phyloP scores from a whole-genome alignment of 2,113 vertebrate species.

The Rousettus leschenaultii region DNA sequence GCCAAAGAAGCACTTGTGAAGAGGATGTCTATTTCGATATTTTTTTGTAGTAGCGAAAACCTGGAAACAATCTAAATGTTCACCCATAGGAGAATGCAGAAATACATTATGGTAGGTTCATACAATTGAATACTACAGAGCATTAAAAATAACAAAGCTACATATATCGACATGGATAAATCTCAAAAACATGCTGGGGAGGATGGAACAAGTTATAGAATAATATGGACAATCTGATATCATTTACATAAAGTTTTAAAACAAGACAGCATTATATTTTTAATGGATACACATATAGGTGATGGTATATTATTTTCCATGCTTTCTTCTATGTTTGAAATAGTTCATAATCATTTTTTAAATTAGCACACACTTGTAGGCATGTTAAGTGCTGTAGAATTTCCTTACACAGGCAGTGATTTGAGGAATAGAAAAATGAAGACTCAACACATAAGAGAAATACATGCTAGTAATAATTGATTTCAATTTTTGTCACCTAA shows the following conservation, averaged over 20 bases:
- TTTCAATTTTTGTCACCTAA: neutral
- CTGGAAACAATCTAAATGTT: neutral
- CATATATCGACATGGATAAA: neutral
- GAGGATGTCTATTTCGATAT: neutral
- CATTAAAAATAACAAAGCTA: neutral
- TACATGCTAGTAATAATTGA: neutral
- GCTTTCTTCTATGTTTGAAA: neutral
- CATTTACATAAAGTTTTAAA: neutral
- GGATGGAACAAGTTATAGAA: neutral
- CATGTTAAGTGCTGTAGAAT: neutral
- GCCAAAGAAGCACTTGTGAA: neutral
- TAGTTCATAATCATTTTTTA: neutral
- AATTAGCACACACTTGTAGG: neutral
- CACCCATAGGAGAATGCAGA: neutral
- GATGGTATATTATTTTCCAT: neutral
- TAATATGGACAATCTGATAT: neutral
- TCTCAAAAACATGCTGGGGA: neutral
- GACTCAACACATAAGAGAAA: neutral
- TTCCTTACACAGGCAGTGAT: neutral
- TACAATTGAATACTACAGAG: neutral
- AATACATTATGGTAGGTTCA: neutral
- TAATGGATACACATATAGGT: neutral
- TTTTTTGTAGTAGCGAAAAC: neutral
- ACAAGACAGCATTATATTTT: neutral
- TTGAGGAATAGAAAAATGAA: conserved; percentile 3